These are phyloP conservation scores for Rhea americana DNA, from an alignment of 2,113 vertebrate species.

Conservation along the genomic window DNA sequence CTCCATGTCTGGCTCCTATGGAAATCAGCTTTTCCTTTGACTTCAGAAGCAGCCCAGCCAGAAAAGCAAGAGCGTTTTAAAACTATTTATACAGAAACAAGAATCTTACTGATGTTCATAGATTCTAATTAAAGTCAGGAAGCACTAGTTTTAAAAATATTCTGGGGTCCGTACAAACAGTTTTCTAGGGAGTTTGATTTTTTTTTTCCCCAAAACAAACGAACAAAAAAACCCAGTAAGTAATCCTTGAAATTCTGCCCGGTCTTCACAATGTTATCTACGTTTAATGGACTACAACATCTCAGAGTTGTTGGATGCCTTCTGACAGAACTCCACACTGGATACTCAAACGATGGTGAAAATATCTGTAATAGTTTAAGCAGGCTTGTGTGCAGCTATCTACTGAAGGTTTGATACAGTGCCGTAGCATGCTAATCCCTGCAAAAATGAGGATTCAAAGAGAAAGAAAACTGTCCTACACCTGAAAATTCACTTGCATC, in stretches of 20 bases:
- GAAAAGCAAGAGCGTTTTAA: background rate
- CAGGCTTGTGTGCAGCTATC: background rate
- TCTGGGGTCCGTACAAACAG: background rate
- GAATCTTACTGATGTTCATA: background rate
- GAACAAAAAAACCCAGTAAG: background rate
- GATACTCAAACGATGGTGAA: background rate
- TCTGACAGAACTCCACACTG: background rate
- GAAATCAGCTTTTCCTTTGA: background rate
- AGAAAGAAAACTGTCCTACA: background rate
- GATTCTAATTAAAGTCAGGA: background rate
- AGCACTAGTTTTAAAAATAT: background rate
- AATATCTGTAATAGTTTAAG: background rate
- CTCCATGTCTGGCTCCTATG: background rate
- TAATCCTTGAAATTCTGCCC: background rate
- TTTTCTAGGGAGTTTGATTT: background rate
- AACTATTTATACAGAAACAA: background rate
- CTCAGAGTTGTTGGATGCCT: background rate
- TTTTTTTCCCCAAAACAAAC: background rate
- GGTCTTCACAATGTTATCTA: background rate
- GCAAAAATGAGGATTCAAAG: background rate
- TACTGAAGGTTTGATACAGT: background rate
- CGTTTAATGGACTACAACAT: background rate
- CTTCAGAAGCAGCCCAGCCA: background rate
- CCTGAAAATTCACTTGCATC: background rate
- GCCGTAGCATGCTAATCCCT: background rate